Evolutionary conservation across 2,797 vertebrate species (phyloP).

Genomic region (Scomberomorus guttatus): DNA sequence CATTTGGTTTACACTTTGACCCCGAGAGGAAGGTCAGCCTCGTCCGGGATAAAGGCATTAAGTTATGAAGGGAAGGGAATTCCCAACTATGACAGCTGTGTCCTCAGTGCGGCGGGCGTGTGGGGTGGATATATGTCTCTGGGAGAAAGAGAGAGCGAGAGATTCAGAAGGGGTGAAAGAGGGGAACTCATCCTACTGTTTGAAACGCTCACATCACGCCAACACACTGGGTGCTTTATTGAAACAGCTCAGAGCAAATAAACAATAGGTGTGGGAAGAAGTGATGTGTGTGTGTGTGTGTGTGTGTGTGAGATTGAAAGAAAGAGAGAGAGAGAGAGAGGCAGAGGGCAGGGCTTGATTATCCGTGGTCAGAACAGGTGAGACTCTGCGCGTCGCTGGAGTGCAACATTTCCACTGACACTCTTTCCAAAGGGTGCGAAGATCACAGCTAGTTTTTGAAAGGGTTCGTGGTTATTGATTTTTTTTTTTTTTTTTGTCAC

Average conservation of each 20-base stretch:
- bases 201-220: conserved; percentile 46
- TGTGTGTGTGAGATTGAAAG: neutral
- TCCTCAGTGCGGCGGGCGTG: conserved; percentile 32
- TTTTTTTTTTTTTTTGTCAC: neutral
- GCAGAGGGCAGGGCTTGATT: conserved; percentile 6
- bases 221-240: conserved; percentile 33
- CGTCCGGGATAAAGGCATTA: conserved; percentile 38
- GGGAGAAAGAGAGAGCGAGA: neutral
- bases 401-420: conserved; percentile 33
- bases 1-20: conserved; percentile 58
- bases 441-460: conserved; percentile 7
- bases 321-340: neutral
- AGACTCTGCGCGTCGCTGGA: conserved; percentile 39
- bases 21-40: conserved; percentile 53
- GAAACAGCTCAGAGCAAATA: conserved; percentile 51
- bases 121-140: conserved; percentile 28
- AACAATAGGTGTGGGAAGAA: conserved; percentile 32
- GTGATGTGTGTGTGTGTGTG: neutral
- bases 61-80: conserved; percentile 61
- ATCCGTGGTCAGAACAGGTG: conserved; percentile 41
- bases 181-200: conserved; percentile 32
- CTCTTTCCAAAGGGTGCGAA: neutral
- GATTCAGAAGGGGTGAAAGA: conserved; percentile 15
- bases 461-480: neutral
- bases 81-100: conserved; percentile 61